Evolutionary conservation across 1,140 invertebrate species (phyloP).

Genomic region (Periplaneta americana): DNA sequence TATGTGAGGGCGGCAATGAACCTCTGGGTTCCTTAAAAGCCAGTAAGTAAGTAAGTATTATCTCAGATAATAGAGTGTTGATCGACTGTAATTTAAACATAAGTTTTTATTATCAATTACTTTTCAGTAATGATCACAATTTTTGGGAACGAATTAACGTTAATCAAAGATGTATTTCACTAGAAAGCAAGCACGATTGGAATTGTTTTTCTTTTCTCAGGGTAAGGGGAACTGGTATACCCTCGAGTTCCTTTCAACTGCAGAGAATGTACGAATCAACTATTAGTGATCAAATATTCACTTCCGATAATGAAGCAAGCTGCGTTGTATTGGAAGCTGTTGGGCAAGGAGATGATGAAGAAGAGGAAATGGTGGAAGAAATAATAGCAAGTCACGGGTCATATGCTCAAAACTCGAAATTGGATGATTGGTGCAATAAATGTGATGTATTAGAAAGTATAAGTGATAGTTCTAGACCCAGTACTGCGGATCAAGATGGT

Average conservation of each 20-base stretch:
- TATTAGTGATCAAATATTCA: neutral
- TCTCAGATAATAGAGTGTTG: too few species aligned
- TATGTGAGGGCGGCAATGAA: too few species aligned
- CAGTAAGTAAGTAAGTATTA: too few species aligned
- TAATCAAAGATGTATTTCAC: too few species aligned
- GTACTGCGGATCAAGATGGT: neutral
- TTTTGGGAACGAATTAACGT: too few species aligned
- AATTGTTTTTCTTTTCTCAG: neutral
- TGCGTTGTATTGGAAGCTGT: neutral
- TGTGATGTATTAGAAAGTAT: too few species aligned
- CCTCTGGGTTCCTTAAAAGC: too few species aligned
- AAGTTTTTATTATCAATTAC: too few species aligned
- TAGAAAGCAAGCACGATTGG: neutral
- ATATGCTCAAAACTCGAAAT: neutral
- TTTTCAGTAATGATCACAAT: too few species aligned
- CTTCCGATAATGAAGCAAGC: neutral
- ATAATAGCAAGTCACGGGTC: slow-evolving; percentile 4
- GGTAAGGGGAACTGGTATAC: neutral
- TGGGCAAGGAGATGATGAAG: too few species aligned
- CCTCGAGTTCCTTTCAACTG: neutral
- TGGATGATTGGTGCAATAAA: neutral
- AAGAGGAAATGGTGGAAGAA: neutral
- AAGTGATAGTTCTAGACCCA: neutral
- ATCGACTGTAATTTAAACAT: too few species aligned
- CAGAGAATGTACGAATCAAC: neutral